Percentiles rank a stretch among this genome's conserved stretches.
Conservation (phyloP, 2,797 vertebrate species). For the Hirundo rustica region DNA sequence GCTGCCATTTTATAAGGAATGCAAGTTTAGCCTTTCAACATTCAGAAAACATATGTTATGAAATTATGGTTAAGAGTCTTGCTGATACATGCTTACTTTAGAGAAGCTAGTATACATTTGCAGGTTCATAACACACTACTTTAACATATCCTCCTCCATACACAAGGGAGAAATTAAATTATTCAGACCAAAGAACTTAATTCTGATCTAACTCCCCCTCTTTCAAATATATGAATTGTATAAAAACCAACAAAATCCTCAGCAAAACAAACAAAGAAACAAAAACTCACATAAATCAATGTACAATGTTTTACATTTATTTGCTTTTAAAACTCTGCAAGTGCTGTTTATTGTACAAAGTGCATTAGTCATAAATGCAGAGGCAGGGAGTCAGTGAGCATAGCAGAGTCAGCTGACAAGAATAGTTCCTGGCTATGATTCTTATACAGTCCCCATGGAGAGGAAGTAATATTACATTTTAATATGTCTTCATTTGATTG, state of each 20-base stretch:
- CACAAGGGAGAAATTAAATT: background rate
- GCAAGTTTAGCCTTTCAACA: background rate
- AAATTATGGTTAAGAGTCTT: background rate
- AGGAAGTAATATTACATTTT: conserved; percentile 72
- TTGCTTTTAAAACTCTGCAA: conserved; percentile 42
- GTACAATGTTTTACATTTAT: background rate
- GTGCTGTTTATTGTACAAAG: conserved; percentile 8
- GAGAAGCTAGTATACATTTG: background rate
- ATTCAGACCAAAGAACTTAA: background rate
- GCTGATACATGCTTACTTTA: background rate
- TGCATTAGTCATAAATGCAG: conserved; percentile 42
- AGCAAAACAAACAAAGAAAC: background rate
- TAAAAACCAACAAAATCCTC: background rate
- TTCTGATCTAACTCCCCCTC: background rate
- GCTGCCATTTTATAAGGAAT: background rate
- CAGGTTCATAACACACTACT: background rate
- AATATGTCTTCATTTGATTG: conserved; percentile 71
- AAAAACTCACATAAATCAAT: background rate
- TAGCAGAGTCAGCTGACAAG: conserved; percentile 57
- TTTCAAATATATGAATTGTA: background rate
- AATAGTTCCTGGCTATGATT: conserved; percentile 68
- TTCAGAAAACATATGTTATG: background rate
- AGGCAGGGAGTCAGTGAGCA: conserved; percentile 34
- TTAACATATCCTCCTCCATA: background rate
- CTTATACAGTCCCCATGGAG: conserved; percentile 59